Evolutionary conservation across 2,113 vertebrate genomes (phyloP), one percentile per base, ranked within the genome.

Genomic region (Cavia aperea): DNA sequence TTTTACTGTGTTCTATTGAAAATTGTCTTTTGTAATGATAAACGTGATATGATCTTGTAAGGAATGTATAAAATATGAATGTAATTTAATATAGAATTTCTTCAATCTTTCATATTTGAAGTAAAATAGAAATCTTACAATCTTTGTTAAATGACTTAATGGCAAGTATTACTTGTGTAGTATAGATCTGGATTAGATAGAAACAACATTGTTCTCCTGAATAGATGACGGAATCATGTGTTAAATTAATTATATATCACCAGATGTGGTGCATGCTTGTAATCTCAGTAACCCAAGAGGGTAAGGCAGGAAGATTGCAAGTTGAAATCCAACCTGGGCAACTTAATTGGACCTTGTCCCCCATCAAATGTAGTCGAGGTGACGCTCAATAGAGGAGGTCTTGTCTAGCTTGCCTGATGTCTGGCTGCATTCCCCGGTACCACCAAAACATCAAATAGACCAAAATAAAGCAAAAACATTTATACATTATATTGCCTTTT

Each of bases 81-180:
- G 18, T 13, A 81, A 8, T 72, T 93, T 91, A 81, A 73, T 91
- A 43, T 33, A 90, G 14, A 88, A 91, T 72, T 93, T 90, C 60
- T 82, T 66, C 87, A 60, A n/a, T 65, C 8, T 77, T 88, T 70
- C 54, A n/a, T 72, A 84, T 84, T 84, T 84, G 43, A 84, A 86
- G 16, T 70, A 84, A 85, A 89, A 70, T 84, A 79, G 39, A 79
- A 88, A 62, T 46, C 54, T 68, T 91, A 24, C 18, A 21, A 7
- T 65, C 18, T 70, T 84, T 87, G 39, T 79, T 70, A 92, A 79
- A 92, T 33, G 36, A 51, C 33, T 70, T 88, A 77, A 68, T 75
- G 18, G 60, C 60, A 90, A 54, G 9, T 88, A 39, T 14, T n/a
- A 84, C 70, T 65, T 89, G 33, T 81, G 9, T 88, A 26, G 39